A percentile compares a stretch with the other conserved stretches of the same genome.
Conservation (phyloP, 92 coral and sea anemone genomes). For the Pocillopora grandis region DNA sequence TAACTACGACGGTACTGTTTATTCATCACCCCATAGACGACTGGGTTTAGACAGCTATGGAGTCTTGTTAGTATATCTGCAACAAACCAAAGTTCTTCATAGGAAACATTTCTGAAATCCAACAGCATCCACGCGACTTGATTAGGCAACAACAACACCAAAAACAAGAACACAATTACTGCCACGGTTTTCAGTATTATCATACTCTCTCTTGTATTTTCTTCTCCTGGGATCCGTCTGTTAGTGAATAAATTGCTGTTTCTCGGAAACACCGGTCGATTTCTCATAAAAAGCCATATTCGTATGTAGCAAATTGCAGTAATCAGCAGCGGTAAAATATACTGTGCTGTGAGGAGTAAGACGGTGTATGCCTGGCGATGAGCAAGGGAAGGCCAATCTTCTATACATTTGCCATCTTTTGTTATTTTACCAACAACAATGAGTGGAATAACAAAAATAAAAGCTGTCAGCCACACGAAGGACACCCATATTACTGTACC, state of each 20-base stretch:
- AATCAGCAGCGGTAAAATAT: conserved; percentile 56
- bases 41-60: conserved; percentile 77
- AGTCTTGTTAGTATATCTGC: conserved; percentile 64
- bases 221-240: conserved; percentile 15
- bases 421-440: conserved; percentile 44
- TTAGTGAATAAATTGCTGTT: conserved; percentile 6
- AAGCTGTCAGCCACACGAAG: conserved; percentile 54
- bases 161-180: conserved; percentile 58
- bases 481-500: conserved; percentile 40
- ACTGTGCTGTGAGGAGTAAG: conserved; percentile 41
- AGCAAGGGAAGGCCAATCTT: conserved; percentile 55
- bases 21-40: conserved; percentile 72
- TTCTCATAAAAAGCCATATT: conserved; percentile 53
- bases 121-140: conserved; percentile 78
- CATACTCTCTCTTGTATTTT: conserved; percentile 53
- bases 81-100: conserved; percentile 42
- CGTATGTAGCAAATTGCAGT: conserved; percentile 63
- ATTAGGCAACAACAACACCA: conserved; percentile 67
- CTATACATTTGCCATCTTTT: conserved; percentile 31
- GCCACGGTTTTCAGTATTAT: conserved; percentile 72
- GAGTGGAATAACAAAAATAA: conserved; percentile 51
- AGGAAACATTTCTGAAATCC: conserved; percentile 58
- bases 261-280: conserved; percentile 36
- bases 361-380: conserved; percentile 41
- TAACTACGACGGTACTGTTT: conserved; percentile 69